Conservation (phyloP, 2,888 invertebrate genomes). For the Clivina fossor region DNA sequence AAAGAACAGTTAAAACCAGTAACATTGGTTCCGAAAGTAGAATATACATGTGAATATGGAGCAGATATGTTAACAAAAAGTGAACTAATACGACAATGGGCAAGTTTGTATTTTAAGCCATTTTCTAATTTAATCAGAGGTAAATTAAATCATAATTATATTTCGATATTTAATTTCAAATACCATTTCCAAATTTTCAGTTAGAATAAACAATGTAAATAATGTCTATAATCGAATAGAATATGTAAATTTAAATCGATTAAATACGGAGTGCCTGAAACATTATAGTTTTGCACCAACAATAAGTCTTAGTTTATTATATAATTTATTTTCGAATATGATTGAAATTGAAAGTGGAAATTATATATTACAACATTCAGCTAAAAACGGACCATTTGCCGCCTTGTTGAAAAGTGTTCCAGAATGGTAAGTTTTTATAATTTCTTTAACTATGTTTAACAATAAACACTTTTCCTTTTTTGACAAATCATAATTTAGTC, state of each 20-base stretch:
- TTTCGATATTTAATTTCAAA: conserved; percentile 7
- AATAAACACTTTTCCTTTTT: background rate
- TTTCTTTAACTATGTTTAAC: background rate
- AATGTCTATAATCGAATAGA: conserved; percentile 46
- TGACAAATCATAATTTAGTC: no score
- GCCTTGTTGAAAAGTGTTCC: conserved; percentile 40
- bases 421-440: conserved; percentile 32
- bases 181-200: conserved; percentile 40
- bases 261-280: conserved; percentile 44
- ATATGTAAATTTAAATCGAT: conserved; percentile 45
- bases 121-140: conserved; percentile 48
- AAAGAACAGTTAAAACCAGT: conserved; percentile 42
- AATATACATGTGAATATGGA: conserved; percentile 47
- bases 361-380: conserved; percentile 46
- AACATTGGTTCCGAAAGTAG: conserved; percentile 47
- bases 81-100: conserved; percentile 48
- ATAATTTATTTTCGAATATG: conserved; percentile 44
- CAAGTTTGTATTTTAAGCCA: conserved; percentile 46
- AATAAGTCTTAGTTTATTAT: conserved; percentile 44
- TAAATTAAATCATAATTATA: conserved; percentile 32
- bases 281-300: conserved; percentile 45
- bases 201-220: conserved; percentile 41
- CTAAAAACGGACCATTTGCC: conserved; percentile 46
- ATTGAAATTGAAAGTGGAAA: conserved; percentile 42
- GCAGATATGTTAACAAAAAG: conserved; percentile 44